Base-by-base conservation (phyloP, 2,113 vertebrate species). In the Phrynosoma platyrhinos region DNA sequence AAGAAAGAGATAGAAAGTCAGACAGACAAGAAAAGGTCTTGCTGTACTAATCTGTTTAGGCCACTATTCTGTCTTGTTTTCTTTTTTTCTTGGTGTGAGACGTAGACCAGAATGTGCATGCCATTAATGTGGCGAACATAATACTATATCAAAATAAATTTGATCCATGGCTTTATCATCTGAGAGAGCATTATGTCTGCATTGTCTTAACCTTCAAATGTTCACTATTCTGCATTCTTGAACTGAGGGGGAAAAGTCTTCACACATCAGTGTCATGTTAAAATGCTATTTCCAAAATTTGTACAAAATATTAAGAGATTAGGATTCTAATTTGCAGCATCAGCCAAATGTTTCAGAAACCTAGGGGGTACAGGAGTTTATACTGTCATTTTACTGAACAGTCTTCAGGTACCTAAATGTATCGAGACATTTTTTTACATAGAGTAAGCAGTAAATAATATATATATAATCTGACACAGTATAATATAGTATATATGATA, bases 131-230 rank as follows among this genome's bases (percentile, higher is more conserved):
- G 77, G 79, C 81, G 86, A 13, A 52, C 16, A 82, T 0, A 32
- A 78, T 42, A 83, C 69, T 9, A 72, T 7, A 62, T 71, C 13
- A 25, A n/a, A 77, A 68, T 42, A 83, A 20, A 76, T 83, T 9
- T 83, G 74, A 90, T 40, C 40, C 47, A 88, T 90, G 79, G 27
- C 25, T 27, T 91, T 89, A 85, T 80, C 20, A 32, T 80, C 8
- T 53, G 66, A 75, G 58, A 89, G 78, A 91, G 66, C 0, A 74
- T 87, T 82, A 80, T 36, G 21, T 90, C 7, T 64, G 27, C 30
- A 58, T 84, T 87, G 87, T 42, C 25, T 58, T 72, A 4, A 12
- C 47, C n/a, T 77, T 77, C 25, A 52, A 78, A 78, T 76, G 30
- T 66, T 81, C 4, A 68, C 52, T 85, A 68, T 83, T 25, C 20